These are phyloP conservation scores for Tuberolachnus salignus DNA, from an alignment of 2,888 invertebrate genomes.

Conservation along the genomic window DNA sequence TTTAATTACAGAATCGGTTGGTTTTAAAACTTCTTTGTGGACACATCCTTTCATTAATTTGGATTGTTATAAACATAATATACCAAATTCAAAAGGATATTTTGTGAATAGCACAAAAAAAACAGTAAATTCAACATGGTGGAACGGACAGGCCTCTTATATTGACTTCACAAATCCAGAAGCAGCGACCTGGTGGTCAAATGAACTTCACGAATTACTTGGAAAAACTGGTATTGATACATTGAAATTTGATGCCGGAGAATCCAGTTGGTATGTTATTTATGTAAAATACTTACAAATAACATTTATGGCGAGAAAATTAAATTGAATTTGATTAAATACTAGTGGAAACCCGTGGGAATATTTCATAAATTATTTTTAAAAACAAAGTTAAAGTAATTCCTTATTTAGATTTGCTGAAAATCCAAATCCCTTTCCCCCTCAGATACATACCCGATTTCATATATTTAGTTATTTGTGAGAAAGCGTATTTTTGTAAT, in stretches of 20 bases:
- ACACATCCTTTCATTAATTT: constrained; percentile 84
- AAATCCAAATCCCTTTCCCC: too few species aligned
- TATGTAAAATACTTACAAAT: too few species aligned
- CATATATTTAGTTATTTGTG: too few species aligned
- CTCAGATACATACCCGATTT: too few species aligned
- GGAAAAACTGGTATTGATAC: constrained; percentile 72
- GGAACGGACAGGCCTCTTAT: constrained; percentile 65
- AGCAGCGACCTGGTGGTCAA: constrained; percentile 66
- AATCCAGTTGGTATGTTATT: constrained; percentile 67
- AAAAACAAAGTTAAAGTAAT: too few species aligned
- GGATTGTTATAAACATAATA: constrained; percentile 70
- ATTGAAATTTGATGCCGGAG: constrained; percentile 84
- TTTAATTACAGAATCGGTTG: constrained; percentile 62
- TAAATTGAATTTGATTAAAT: too few species aligned
- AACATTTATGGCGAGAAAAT: too few species aligned
- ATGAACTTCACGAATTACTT: constrained; percentile 66
- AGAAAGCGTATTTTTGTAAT: too few species aligned
- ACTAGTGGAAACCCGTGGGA: too few species aligned
- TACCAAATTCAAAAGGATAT: constrained; percentile 67
- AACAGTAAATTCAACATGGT: constrained; percentile 62
- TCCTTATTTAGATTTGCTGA: too few species aligned
- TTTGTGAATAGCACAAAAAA: constrained; percentile 63
- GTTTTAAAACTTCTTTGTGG: constrained; percentile 81
- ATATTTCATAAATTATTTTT: too few species aligned
- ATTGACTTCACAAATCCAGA: constrained; percentile 77